A percentile compares a stretch with the other conserved stretches of the same genome.
phyloP scores from a whole-genome alignment of 2,797 vertebrate genomes.

The Pampus argenteus region DNA sequence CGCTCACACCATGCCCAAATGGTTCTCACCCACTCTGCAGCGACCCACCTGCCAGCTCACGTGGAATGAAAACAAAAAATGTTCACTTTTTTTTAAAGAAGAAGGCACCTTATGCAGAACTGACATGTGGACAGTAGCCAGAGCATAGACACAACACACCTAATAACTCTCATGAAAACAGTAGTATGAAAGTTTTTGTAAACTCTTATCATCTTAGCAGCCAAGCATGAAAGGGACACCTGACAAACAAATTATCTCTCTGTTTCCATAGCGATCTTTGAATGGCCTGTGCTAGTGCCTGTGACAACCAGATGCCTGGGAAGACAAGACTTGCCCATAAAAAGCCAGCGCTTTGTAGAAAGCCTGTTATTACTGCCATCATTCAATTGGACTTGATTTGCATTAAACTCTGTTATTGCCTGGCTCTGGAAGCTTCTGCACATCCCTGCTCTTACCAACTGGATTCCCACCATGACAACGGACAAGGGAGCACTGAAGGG shows the following conservation, averaged over 20 bases:
- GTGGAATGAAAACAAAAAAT: conserved; percentile 55
- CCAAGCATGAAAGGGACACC: conserved; percentile 70
- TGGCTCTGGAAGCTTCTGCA: conserved; percentile 55
- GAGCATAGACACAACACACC: conserved; percentile 53
- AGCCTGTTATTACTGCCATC: conserved; percentile 85
- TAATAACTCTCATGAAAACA: conserved; percentile 55
- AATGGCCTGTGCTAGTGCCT: conserved; percentile 72
- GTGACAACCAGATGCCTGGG: conserved; percentile 77
- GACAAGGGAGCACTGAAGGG: conserved; percentile 35
- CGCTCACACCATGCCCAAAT: conserved; percentile 65
- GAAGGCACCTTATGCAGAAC: conserved; percentile 39
- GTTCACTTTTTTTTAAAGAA: conserved; percentile 52
- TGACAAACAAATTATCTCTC: conserved; percentile 76
- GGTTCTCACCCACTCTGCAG: conserved; percentile 57
- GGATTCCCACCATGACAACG: conserved; percentile 46
- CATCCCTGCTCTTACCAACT: conserved; percentile 59
- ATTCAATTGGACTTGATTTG: conserved; percentile 86
- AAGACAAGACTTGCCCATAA: conserved; percentile 80
- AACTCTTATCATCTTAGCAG: conserved; percentile 60
- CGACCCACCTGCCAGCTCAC: conserved; percentile 54
- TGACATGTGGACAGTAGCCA: conserved; percentile 30
- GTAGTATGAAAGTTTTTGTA: conserved; percentile 63
- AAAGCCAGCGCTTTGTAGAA: conserved; percentile 74
- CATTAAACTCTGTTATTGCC: conserved; percentile 80
- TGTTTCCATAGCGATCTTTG: conserved; percentile 81